Percentiles rank a stretch among this genome's conserved stretches.
Conservation (phyloP, 2,113 vertebrate species). For the Erinaceus europaeus region DNA sequence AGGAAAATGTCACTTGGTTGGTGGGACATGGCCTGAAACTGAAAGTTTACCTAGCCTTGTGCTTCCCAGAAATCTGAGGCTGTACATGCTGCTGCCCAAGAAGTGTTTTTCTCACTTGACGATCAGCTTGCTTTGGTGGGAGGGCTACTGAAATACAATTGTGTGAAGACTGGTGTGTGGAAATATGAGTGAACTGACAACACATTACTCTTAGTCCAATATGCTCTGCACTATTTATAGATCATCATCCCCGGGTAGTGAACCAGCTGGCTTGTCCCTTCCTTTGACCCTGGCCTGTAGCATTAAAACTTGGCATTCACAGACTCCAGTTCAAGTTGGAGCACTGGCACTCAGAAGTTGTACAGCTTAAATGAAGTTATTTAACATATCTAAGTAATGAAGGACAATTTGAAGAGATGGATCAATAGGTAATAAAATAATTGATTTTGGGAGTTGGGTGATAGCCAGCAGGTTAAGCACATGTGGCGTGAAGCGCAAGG, state of each 20-base stretch:
- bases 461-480: too few species aligned
- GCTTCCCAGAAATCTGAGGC: not conserved
- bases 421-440: not conserved
- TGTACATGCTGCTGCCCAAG: fast-evolving
- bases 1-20: not conserved
- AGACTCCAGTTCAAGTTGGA: not conserved
- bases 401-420: not conserved
- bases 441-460: too few species aligned
- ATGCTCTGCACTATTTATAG: slow-evolving; percentile 25
- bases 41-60: fast-evolving
- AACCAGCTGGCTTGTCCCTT: slow-evolving; percentile 8
- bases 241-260: not conserved
- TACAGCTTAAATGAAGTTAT: not conserved
- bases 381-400: not conserved
- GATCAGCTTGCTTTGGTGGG: not conserved
- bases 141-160: not conserved
- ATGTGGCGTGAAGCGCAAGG: too few species aligned
- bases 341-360: not conserved
- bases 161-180: not conserved
- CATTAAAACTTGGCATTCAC: not conserved
- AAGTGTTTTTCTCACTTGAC: not conserved
- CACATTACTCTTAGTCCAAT: not conserved
- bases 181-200: not conserved
- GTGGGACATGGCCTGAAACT: not conserved
- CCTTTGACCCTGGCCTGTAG: slow-evolving; percentile 6